Base-by-base conservation (phyloP, 2,888 invertebrate species). In the Steinernema carpocapsae region DNA sequence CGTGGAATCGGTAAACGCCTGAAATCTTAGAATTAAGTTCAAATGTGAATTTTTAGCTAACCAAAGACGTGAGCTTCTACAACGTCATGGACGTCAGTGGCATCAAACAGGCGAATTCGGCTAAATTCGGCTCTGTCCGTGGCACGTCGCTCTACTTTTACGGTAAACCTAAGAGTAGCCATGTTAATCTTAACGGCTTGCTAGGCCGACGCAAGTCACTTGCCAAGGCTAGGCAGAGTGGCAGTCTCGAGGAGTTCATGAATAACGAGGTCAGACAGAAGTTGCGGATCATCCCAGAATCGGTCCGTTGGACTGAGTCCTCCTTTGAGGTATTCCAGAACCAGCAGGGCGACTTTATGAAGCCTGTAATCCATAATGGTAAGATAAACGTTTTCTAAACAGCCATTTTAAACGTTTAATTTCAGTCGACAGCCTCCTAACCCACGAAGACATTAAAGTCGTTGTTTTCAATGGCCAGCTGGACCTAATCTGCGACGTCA, bases 381-480 rank as follows among this genome's bases (percentile, higher is more conserved):
- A 29, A 46, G 71, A n/a, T 17, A 17, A n/a, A n/a, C 14, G 6
- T 7, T 22, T 42, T 43, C 43, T 43, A 43, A 43, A 14, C 43
- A 14, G 10, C 43, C 19, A 6, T 51, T 51, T 19, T 10, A 6
- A 51, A n/a, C 51, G 10, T 10, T 51, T 51, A 6, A 19, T 19
- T 51, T 19, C 19, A 56, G 56, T 56, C 26, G 56, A 83, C 64
- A 73, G 74, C 10, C 76, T 83, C 12, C 75, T 83, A 10, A 76
- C 74, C 46, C 73, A 79, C 32, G 79, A 80, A 52, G 56, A 56
- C 26, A 88, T 93, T 22, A 91, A 91, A 72, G 90, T 93, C 0
- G 91, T 91, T 43, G 92, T 93, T 19, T 92, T 92, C 85, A 92
- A 91, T 79, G 93, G 93, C 42, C 93, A 94, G 84, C 89, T 94